A percentile compares a stretch with the other conserved stretches of the same genome.
Evolutionary conservation across 2,888 invertebrate genomes (phyloP).

Genomic region (Labia minor): DNA sequence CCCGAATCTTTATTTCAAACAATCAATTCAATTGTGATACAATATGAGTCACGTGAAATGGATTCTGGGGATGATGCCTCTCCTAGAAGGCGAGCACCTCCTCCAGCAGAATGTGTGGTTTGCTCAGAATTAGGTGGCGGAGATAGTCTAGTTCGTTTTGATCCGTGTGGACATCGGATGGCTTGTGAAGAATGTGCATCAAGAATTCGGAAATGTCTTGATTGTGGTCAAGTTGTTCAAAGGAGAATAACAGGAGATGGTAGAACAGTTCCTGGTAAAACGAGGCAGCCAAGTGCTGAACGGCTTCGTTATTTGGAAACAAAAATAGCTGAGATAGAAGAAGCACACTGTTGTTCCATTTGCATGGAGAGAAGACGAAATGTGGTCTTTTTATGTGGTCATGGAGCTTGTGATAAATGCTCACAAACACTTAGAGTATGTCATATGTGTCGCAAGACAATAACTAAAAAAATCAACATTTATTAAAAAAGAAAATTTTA

Average conservation of each 20-base stretch:
- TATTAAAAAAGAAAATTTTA: slow-evolving; percentile 36
- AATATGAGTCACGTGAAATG: neutral
- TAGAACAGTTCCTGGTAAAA: slow-evolving; percentile 33
- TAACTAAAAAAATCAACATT: slow-evolving; percentile 59
- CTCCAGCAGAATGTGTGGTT: slow-evolving; percentile 53
- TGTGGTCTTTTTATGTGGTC: slow-evolving; percentile 80
- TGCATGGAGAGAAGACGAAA: slow-evolving; percentile 77
- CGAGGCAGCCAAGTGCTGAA: slow-evolving; percentile 53
- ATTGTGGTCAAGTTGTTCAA: slow-evolving; percentile 51
- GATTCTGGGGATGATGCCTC: neutral
- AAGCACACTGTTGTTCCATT: slow-evolving; percentile 73
- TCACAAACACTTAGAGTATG: slow-evolving; percentile 70
- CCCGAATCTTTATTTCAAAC: neutral
- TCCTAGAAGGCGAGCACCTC: slow-evolving; percentile 26
- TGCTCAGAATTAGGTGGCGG: slow-evolving; percentile 52
- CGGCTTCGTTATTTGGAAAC: slow-evolving; percentile 58
- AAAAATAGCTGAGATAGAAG: slow-evolving; percentile 75
- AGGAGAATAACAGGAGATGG: slow-evolving; percentile 42
- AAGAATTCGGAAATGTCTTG: slow-evolving; percentile 65
- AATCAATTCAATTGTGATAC: neutral
- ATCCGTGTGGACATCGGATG: slow-evolving; percentile 63
- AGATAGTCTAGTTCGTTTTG: slow-evolving; percentile 50
- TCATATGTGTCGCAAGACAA: slow-evolving; percentile 74
- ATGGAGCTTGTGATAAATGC: slow-evolving; percentile 71
- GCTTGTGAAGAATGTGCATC: slow-evolving; percentile 64